phyloP scores from a whole-genome alignment of 2,888 invertebrate genomes.

The Lycocerus yunnanus region DNA sequence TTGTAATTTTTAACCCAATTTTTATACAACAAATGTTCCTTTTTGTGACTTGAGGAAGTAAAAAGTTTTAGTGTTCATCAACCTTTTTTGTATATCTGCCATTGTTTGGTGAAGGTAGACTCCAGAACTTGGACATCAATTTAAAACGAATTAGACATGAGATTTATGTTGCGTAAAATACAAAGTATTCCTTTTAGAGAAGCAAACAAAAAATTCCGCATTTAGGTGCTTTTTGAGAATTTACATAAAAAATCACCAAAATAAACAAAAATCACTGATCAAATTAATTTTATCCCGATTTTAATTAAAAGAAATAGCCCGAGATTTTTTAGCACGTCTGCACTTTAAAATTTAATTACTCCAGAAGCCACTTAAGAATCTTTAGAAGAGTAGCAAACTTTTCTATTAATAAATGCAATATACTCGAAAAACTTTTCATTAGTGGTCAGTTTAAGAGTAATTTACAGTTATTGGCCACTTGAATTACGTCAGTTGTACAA shows the following conservation, averaged over 20 bases:
- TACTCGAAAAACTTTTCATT: conserved; percentile 24
- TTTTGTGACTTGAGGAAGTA: not conserved
- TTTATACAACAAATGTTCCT: not conserved
- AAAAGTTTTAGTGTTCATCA: conserved; percentile 8
- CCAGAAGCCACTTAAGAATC: not conserved
- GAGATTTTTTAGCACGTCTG: not conserved
- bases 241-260: not conserved
- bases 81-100: conserved; percentile 19
- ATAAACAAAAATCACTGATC: not conserved
- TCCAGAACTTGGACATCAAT: conserved; percentile 20
- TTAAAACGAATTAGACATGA: conserved; percentile 23
- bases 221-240: not conserved
- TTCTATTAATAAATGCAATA: conserved; percentile 14
- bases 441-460: conserved; percentile 26
- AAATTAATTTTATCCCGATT: not conserved
- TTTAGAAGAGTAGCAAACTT: not conserved
- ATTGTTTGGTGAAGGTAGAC: conserved; percentile 18
- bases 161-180: conserved; percentile 20
- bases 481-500: conserved; percentile 27
- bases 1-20: not conserved
- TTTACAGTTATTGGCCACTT: conserved; percentile 30
- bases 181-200: conserved; percentile 12
- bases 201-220: conserved; percentile 10
- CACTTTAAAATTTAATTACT: not conserved
- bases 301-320: not conserved